These are phyloP conservation scores for Agrochola macilenta DNA, from an alignment of 2,888 invertebrate genomes.

Conservation along the genomic window DNA sequence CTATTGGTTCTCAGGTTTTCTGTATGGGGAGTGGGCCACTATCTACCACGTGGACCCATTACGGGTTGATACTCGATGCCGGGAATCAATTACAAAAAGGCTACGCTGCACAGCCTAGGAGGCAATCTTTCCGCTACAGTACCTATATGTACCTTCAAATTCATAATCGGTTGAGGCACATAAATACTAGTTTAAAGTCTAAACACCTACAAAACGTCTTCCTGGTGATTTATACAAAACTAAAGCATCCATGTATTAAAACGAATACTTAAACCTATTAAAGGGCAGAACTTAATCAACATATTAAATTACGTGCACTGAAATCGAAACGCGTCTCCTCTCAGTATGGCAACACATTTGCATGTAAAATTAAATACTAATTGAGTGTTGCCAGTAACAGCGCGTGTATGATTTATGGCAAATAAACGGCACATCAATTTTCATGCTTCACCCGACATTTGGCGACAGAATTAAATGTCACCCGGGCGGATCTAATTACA, in stretches of 20 bases:
- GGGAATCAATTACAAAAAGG: not conserved
- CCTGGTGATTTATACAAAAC: not conserved
- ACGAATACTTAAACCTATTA: not conserved
- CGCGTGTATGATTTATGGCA: conserved; percentile 45
- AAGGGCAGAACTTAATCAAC: conserved; percentile 23
- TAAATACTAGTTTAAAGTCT: not conserved
- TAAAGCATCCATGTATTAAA: not conserved
- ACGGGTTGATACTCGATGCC: not conserved
- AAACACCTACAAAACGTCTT: not conserved
- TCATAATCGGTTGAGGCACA: not conserved
- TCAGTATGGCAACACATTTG: conserved; percentile 30
- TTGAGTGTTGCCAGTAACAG: conserved; percentile 47
- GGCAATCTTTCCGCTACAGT: not conserved
- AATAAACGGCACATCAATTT: conserved; percentile 43
- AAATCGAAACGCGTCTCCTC: conserved; percentile 13
- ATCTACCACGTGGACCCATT: not conserved
- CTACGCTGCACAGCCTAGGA: not conserved
- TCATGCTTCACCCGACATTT: conserved; percentile 64
- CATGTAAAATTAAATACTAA: conserved; percentile 54
- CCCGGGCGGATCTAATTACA: conserved; percentile 40
- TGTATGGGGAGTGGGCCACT: not conserved
- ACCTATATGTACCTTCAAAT: not conserved
- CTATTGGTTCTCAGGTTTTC: not conserved
- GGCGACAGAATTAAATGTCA: conserved; percentile 61
- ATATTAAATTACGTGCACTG: conserved; percentile 30